Percentiles rank a stretch among this genome's conserved stretches.
phyloP scores from a whole-genome alignment of 2,113 vertebrate genomes.

The Octodon degus region DNA sequence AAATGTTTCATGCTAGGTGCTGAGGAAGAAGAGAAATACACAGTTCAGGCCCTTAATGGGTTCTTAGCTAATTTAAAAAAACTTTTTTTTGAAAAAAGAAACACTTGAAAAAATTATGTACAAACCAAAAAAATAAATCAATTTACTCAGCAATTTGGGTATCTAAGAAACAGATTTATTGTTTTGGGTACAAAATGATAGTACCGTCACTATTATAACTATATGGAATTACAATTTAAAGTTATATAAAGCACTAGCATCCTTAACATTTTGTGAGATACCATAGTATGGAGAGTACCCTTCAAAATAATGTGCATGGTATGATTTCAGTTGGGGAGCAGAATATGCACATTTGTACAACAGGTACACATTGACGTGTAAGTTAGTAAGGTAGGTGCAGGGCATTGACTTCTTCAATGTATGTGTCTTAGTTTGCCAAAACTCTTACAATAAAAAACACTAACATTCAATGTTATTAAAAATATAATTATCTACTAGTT shows the following conservation, averaged over 20 bases:
- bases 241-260: background rate
- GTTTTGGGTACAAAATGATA: background rate
- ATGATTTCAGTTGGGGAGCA: background rate
- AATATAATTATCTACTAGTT: background rate
- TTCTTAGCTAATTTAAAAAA: constrained; percentile 33
- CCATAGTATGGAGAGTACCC: background rate
- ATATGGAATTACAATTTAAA: constrained; percentile 8
- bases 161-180: constrained; percentile 15
- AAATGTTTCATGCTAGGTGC: background rate
- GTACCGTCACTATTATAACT: background rate
- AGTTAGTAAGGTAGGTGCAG: background rate
- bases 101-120: background rate
- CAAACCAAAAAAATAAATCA: background rate
- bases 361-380: background rate
- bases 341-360: background rate
- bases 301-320: background rate
- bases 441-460: background rate
- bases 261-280: constrained; percentile 14
- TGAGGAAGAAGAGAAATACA: background rate
- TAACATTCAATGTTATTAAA: background rate
- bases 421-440: background rate
- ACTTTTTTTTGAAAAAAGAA: background rate
- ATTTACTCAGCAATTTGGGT: background rate
- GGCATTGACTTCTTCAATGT: background rate
- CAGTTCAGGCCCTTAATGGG: background rate